phyloP scores from a whole-genome alignment of 2,113 vertebrate genomes.

The Myrmophylax atrothorax region DNA sequence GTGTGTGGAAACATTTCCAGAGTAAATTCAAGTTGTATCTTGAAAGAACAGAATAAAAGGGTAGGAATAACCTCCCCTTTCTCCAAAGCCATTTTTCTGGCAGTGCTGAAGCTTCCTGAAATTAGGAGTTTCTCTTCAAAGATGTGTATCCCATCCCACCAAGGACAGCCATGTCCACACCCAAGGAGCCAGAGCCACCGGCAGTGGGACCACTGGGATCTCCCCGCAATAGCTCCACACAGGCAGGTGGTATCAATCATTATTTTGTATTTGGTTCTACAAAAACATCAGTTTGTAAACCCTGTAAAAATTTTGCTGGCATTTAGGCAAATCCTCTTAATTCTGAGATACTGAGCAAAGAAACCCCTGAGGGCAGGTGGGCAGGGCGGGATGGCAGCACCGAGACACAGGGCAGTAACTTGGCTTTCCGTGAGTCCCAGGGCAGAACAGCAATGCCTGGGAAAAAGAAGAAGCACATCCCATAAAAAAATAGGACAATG shows the following conservation, averaged over 20 bases:
- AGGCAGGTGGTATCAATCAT: neutral
- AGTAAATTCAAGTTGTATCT: neutral
- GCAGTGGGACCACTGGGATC: fast-evolving
- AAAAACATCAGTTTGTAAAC: neutral
- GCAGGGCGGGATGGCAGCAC: neutral
- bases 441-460: neutral
- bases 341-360: neutral
- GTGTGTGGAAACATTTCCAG: fast-evolving
- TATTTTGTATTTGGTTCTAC: neutral
- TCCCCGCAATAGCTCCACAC: neutral
- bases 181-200: neutral
- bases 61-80: neutral
- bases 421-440: neutral
- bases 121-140: neutral
- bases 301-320: neutral
- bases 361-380: neutral
- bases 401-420: no score
- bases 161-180: fast-evolving
- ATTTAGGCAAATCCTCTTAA: neutral
- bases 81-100: neutral
- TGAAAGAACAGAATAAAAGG: neutral
- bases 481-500: neutral
- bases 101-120: neutral
- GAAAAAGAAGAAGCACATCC: neutral
- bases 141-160: neutral